Percentiles rank a stretch among this genome's conserved stretches.
These are phyloP conservation scores for Tachuris rubrigastra DNA, from an alignment of 2,113 vertebrate species.

Conservation along the genomic window DNA sequence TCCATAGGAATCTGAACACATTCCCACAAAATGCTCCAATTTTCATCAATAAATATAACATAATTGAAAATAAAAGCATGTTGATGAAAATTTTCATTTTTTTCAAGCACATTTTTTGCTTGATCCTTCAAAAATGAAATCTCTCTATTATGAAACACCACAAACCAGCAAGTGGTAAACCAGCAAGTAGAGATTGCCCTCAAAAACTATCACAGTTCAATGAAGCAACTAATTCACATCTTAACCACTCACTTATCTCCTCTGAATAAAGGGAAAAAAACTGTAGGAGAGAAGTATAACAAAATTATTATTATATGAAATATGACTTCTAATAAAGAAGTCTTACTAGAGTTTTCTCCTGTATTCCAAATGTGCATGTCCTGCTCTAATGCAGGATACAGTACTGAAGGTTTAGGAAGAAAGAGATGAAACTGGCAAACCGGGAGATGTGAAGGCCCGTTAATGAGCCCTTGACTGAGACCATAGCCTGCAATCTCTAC, in stretches of 20 bases:
- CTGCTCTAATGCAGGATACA: fast-evolving
- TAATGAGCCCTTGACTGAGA: fast-evolving
- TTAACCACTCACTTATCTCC: not conserved
- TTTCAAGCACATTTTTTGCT: not conserved
- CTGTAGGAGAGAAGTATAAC: not conserved
- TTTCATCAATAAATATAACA: not conserved
- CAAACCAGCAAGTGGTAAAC: slow-evolving; percentile 5
- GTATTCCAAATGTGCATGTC: not conserved
- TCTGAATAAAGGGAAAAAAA: not conserved
- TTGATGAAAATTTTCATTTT: not conserved
- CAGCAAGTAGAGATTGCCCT: not conserved
- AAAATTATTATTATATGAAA: not conserved
- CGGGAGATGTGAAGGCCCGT: not conserved
- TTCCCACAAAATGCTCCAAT: not conserved
- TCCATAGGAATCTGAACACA: not conserved
- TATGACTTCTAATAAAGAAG: not conserved
- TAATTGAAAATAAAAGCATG: not conserved
- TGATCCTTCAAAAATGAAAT: not conserved
- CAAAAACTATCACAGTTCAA: not conserved
- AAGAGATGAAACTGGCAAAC: not conserved
- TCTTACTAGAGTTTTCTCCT: not conserved
- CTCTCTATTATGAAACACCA: not conserved
- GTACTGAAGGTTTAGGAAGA: not conserved
- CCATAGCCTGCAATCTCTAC: not conserved
- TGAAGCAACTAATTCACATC: not conserved